Percentiles rank a stretch among this genome's conserved stretches.
Evolutionary conservation across 1,140 invertebrate genomes (phyloP).

Genomic region (Charaxes varanes): DNA sequence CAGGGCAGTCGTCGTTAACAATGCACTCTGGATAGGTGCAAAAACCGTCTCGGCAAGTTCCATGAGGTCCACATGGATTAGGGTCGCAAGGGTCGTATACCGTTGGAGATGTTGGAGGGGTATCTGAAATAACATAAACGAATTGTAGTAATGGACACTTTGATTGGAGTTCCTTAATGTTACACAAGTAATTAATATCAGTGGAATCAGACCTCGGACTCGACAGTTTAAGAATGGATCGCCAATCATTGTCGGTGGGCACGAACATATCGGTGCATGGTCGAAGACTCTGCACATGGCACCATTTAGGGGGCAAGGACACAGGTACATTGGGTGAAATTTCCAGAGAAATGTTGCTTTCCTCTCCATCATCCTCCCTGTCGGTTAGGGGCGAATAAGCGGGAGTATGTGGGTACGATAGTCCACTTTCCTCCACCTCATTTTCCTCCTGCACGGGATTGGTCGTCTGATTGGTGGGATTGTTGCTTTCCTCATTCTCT

Average conservation of each 20-base stretch:
- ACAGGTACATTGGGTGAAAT: no score
- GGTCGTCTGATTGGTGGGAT: no score
- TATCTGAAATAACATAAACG: conserved; percentile 29
- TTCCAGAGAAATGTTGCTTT: no score
- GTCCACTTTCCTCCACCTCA: no score
- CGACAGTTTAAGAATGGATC: conserved; percentile 85
- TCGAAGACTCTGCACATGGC: conserved; percentile 83
- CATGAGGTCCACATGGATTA: conserved; percentile 86
- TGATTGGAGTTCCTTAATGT: no score
- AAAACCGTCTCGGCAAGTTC: conserved; percentile 84
- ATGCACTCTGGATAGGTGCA: conserved; percentile 91
- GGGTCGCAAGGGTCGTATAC: conserved; percentile 83
- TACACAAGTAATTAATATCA: conserved; percentile 1
- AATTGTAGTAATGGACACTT: no score
- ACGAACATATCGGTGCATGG: conserved; percentile 87
- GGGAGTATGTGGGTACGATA: no score
- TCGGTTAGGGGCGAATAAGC: no score
- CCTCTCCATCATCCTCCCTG: no score
- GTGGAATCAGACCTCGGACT: conserved; percentile 51
- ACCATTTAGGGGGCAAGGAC: no score
- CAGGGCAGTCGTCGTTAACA: conserved; percentile 87
- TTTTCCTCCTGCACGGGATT: no score
- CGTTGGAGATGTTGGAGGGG: conserved; percentile 41
- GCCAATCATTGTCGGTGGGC: conserved; percentile 80
- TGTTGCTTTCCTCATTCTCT: no score